phyloP scores from a whole-genome alignment of 2,888 invertebrate species.

The Strigamia maritima region DNA sequence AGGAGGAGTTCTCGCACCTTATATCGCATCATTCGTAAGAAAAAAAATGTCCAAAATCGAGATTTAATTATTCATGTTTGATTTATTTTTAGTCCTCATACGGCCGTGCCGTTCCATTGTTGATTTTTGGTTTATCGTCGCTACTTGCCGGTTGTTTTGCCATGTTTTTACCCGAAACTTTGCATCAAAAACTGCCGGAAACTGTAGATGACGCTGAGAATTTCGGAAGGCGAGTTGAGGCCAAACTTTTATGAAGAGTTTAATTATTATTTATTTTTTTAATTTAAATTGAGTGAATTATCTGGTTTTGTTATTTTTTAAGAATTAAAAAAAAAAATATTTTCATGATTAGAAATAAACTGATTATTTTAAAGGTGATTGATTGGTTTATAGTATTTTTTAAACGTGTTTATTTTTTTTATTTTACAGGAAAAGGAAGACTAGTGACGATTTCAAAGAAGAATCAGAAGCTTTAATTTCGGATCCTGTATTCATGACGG shows the following conservation, averaged over 20 bases:
- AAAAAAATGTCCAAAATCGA: not conserved
- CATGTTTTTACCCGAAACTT: conserved; percentile 27
- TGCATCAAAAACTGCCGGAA: conserved; percentile 29
- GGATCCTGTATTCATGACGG: not conserved
- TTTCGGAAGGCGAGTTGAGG: conserved; percentile 28
- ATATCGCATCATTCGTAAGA: conserved; percentile 66
- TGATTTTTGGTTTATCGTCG: conserved; percentile 9
- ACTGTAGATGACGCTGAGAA: conserved; percentile 36
- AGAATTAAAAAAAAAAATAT: no score
- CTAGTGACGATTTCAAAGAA: not conserved
- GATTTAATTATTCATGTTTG: not conserved
- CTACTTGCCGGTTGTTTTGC: conserved; percentile 12
- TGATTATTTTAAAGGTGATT: no score
- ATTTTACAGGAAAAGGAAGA: not conserved
- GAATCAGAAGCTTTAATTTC: not conserved
- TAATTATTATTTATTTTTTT: not conserved
- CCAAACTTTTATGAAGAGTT: not conserved
- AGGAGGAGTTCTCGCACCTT: conserved; percentile 81
- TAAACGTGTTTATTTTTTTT: no score
- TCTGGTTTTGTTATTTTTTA: no score
- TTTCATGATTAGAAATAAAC: no score
- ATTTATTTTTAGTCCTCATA: not conserved
- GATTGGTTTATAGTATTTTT: no score
- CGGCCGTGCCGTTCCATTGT: not conserved
- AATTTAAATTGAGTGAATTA: no score